Base-by-base conservation (phyloP, 2,888 invertebrate genomes). In the Synanthedon vespiformis region DNA sequence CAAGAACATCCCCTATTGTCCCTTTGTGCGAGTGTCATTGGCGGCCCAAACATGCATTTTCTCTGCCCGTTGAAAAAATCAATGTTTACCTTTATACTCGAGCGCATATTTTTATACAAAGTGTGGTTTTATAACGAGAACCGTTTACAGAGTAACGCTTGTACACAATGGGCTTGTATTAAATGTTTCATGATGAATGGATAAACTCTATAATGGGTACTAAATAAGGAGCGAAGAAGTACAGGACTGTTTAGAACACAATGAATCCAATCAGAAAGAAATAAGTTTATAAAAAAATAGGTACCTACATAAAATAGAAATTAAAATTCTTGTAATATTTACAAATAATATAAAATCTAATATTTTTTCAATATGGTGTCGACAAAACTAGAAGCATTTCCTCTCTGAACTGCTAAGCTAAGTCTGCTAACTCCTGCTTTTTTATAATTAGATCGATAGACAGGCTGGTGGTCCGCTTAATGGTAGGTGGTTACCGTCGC, bases 1-100 rank as follows among this genome's bases (percentile, higher is more conserved):
- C 85, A 85, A 63, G 66, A 67, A 62, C 76, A 73, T 75, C 72
- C 68, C 67, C 75, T 70, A 80, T 84, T 85, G 85, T 84, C 63
- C 75, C 64, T 71, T 87, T 86, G 78, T 86, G 62, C 62, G 61
- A 64, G 73, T 76, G 82, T 82, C 85, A 86, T 72, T 77, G 75
- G 68, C 71, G 72, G 73, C 81, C 81, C 81, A 85, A 86, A 87
- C 84, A 86, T 64, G 68, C 69, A 83, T 86, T 85, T 79, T 86
- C 81, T 85, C 60, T 73, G 70, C 69, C 61, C 70, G 61, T 70
- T 64, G 67, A 78, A 84, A 86, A 87, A 83, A 79, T 69, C 78
- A 77, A 80, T 87, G 85, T 87, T 87, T 87, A 87, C 84, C 79
- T 85, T 87, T 83, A 84, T 84, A 84, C 76, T 83, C 72, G 77